Conservation (phyloP, 2,113 vertebrate genomes). For the Alexandromys fortis region DNA sequence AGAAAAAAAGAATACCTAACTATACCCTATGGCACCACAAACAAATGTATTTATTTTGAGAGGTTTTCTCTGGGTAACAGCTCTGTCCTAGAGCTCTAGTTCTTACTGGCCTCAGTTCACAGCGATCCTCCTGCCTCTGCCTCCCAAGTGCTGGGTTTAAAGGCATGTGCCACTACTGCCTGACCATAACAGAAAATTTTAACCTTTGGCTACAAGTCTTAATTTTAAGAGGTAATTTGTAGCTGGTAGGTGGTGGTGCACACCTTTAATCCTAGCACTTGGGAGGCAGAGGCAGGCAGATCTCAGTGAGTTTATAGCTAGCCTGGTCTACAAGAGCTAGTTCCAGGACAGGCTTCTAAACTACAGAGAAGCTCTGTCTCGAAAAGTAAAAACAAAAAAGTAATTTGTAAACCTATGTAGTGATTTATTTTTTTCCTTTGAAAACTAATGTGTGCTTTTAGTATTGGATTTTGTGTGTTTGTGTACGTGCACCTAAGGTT, state of each 20-base stretch:
- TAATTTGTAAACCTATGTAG: background rate
- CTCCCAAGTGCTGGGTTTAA: background rate
- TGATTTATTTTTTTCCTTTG: background rate
- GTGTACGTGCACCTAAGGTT: background rate
- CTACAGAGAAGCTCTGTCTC: no score
- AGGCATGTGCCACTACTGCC: background rate
- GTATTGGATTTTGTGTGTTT: background rate
- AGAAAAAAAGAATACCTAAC: background rate
- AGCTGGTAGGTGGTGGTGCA: background rate
- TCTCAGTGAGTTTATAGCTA: no score
- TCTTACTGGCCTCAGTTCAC: background rate
- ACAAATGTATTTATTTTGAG: background rate
- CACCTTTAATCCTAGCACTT: no score
- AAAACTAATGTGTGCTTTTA: background rate
- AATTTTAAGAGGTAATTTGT: conserved; percentile 38
- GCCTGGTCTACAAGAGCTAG: no score
- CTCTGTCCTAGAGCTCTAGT: background rate
- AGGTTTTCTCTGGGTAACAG: background rate
- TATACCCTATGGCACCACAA: conserved; percentile 47
- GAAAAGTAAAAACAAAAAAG: no score
- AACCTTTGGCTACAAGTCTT: background rate
- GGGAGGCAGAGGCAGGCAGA: no score
- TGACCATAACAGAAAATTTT: background rate
- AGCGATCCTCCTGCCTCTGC: background rate
- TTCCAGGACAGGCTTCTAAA: no score